Conservation (phyloP, 2,797 vertebrate species). For the Chiroxiphia lanceolata region DNA sequence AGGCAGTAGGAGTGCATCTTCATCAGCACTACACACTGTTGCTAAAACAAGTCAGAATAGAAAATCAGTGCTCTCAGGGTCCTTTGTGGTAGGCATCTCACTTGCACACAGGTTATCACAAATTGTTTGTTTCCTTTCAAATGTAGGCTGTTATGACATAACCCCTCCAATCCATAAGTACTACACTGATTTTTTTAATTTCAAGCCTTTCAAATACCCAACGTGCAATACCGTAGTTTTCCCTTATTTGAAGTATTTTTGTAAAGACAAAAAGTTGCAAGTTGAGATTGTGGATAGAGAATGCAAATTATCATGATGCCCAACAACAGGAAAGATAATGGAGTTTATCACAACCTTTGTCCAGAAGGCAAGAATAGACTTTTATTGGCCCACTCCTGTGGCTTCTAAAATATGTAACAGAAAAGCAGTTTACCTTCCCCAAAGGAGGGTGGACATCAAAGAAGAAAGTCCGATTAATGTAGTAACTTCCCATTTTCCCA, state of each 20-base stretch:
- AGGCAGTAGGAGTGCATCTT: neutral
- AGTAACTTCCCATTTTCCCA: slow-evolving; percentile 99
- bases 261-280: neutral
- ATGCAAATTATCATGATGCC: neutral
- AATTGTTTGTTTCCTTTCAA: neutral
- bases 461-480: slow-evolving; percentile 98
- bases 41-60: neutral
- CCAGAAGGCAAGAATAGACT: neutral
- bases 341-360: neutral
- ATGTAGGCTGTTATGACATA: neutral
- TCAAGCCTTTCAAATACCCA: neutral
- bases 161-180: neutral
- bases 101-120: neutral
- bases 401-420: neutral
- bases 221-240: neutral
- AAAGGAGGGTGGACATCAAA: slow-evolving; percentile 97
- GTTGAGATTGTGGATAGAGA: neutral
- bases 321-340: neutral
- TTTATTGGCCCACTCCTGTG: neutral
- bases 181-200: neutral
- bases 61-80: neutral
- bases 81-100: neutral
- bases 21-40: neutral
- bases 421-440: slow-evolving; percentile 85
- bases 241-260: neutral